Conservation (phyloP, 2,888 invertebrate species). For the Torymus aiolomorphi region DNA sequence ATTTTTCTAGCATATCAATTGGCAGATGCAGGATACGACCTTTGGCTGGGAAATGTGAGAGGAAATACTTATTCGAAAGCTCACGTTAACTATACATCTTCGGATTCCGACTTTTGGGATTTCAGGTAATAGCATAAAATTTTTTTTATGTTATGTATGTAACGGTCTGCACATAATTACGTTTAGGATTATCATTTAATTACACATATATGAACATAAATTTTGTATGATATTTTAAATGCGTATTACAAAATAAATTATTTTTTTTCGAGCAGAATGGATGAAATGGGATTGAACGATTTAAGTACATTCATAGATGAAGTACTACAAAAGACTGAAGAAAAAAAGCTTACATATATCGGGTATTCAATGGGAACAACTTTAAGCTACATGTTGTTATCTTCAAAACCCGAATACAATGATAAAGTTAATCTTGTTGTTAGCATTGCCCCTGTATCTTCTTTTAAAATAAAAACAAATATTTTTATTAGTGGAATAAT, state of each 20-base stretch:
- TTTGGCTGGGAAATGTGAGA: conserved; percentile 29
- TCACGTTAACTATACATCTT: neutral
- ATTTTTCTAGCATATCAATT: conserved; percentile 4
- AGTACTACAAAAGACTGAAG: neutral
- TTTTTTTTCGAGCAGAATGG: neutral
- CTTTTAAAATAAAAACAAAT: neutral
- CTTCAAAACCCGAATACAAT: conserved; percentile 83
- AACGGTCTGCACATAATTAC: too few relatives aligned
- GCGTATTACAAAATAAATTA: neutral
- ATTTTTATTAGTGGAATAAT: too few relatives aligned
- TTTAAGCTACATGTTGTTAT: conserved; percentile 82
- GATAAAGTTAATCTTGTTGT: conserved; percentile 79
- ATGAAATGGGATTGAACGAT: conserved; percentile 14
- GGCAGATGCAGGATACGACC: conserved; percentile 24
- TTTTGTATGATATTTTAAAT: neutral
- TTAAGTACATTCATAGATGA: conserved; percentile 2
- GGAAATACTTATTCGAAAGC: conserved; percentile 19
- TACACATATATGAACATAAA: neutral
- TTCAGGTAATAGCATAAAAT: conserved; percentile 10
- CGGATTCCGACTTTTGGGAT: neutral
- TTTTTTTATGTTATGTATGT: too few relatives aligned
- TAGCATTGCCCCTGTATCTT: conserved; percentile 22
- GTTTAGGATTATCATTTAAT: too few relatives aligned
- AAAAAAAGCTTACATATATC: conserved; percentile 78
- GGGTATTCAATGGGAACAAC: conserved; percentile 96